Base-by-base conservation (phyloP, 2,113 vertebrate species). In the Xiphorhynchus elegans region DNA sequence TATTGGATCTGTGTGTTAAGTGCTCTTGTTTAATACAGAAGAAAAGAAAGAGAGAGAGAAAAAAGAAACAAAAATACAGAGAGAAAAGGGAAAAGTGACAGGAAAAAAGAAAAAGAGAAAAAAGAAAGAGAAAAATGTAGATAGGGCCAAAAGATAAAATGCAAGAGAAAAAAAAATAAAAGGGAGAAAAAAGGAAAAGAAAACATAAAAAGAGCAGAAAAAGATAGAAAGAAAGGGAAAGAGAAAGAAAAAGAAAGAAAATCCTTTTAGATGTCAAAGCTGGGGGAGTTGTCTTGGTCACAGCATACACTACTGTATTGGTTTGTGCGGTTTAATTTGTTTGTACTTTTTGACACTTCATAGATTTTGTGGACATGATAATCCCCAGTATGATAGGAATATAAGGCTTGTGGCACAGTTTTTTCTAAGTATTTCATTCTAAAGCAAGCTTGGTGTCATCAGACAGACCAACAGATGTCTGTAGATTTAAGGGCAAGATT, bases 401-500 rank as follows among this genome's bases (percentile, higher is more conserved):
- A 6, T 44, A 83, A 68, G 49, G 89, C 35, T 66, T 79, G 6
- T 50, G 25, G 40, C 77, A 63, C 47, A 81, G 62, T 75, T 75
- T 33, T 93, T 17, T 75, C 25, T 52, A 69, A 76, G 68, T 89
- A 46, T 84, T 62, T 91, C 19, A 90, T 84, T 81, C 37, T 75
- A 52, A 87, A 92, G 42, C 64, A 80, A 89, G 52, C 33, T 95
- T 76, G 66, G 52, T 88, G 70, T 91, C 62, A 60, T 94, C 78
- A 87, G 75, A 67, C 20, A 78, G 86, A 59, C 60, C 87, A 89
- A 77, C 64, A 96, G 75, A 91, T 95, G 74, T 74, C 87, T 95
- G 73, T 59, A 83, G 87, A 75, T 91, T 94, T 94, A 93, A 90
- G 59, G 80, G 68, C 42, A 70, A 75, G 94, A 92, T 94, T 72